These are phyloP conservation scores for Agelas oroides DNA, from an alignment of 37 sponge, comb jelly and placozoan species.

Conservation along the genomic window DNA sequence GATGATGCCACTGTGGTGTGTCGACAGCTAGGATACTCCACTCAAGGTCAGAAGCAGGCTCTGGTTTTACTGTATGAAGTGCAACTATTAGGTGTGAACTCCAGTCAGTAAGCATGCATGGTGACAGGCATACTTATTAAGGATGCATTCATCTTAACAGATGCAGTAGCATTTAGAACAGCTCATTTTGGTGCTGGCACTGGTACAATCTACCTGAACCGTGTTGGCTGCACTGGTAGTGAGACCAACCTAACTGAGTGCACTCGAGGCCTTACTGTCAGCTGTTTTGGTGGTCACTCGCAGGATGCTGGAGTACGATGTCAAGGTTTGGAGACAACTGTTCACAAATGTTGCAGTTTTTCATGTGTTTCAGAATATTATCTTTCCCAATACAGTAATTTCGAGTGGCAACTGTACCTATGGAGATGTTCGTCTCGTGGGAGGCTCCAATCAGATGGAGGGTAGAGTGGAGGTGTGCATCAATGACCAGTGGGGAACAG, in stretches of 20 bases:
- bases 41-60: background rate
- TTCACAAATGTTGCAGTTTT: background rate
- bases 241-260: conserved; percentile 6
- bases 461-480: conserved; percentile 28
- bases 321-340: background rate
- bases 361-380: background rate
- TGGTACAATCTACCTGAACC: conserved; percentile 2
- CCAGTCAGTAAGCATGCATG: no score
- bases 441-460: background rate
- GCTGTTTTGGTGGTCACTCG: background rate
- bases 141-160: background rate
- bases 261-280: background rate
- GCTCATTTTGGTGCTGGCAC: conserved; percentile 25
- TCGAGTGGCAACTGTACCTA: background rate
- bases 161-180: background rate
- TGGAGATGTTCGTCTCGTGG: conserved; percentile 13
- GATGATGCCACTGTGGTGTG: conserved; percentile 1
- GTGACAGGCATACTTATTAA: no score
- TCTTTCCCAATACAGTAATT: background rate
- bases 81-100: no score
- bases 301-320: conserved; percentile 11
- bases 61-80: no score
- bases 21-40: conserved; percentile 4
- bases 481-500: conserved; percentile 15
- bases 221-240: background rate